Evolutionary conservation across 1,140 invertebrate species (phyloP).

Genomic region (Lysiphlebus fabarum): DNA sequence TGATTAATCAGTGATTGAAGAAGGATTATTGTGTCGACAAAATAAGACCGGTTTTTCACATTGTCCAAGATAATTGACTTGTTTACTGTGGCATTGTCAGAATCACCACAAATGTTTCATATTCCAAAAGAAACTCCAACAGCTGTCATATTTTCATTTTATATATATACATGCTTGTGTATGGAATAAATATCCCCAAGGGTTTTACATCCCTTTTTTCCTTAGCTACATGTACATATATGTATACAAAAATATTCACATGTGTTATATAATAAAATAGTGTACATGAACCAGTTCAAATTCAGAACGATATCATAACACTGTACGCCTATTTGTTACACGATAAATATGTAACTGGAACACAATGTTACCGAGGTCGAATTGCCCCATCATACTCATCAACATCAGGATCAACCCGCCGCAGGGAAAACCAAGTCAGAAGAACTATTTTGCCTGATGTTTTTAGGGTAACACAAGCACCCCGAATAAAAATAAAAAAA

Average conservation of each 20-base stretch:
- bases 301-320: constrained; percentile 51
- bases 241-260: constrained; percentile 5
- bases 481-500: neutral
- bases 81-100: constrained; percentile 39
- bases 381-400: neutral
- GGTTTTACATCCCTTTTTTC: neutral
- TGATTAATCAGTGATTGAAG: neutral
- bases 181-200: neutral
- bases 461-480: neutral
- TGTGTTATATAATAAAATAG: constrained; percentile 14
- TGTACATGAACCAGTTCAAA: constrained; percentile 31
- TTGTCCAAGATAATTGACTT: constrained; percentile 37
- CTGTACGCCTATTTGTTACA: constrained; percentile 53
- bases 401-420: too few species aligned
- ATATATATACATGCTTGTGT: constrained; percentile 16
- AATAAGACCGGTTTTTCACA: neutral
- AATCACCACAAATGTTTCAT: constrained; percentile 39
- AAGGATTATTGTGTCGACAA: neutral
- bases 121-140: constrained; percentile 24
- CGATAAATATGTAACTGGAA: constrained; percentile 56
- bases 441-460: too few species aligned
- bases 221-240: too few species aligned
- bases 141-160: constrained; percentile 35
- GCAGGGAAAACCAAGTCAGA: too few species aligned
- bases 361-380: constrained; percentile 37